A percentile compares a stretch with the other conserved stretches of the same genome.
These are phyloP conservation scores for Pseudocheirus occidentalis DNA, from an alignment of 2,797 vertebrate genomes.

Conservation along the genomic window DNA sequence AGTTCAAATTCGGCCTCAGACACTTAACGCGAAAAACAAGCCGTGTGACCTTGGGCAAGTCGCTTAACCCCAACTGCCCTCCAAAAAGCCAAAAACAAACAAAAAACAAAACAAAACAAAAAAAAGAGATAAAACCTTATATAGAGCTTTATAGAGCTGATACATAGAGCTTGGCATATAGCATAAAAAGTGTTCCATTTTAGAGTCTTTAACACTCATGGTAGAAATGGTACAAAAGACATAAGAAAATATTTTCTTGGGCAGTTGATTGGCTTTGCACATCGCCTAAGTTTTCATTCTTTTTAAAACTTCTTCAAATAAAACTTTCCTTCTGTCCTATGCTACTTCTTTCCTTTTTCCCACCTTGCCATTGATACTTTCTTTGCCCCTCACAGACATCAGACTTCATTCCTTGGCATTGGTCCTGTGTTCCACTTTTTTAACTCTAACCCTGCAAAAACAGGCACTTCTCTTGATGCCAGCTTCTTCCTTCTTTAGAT, in stretches of 20 bases:
- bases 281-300: slow-evolving; percentile 66
- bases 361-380: slow-evolving; percentile 86
- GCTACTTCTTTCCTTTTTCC: slow-evolving; percentile 79
- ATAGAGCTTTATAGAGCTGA: slow-evolving; percentile 64
- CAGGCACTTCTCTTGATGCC: slow-evolving; percentile 90
- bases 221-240: slow-evolving; percentile 63
- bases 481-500: slow-evolving; percentile 83
- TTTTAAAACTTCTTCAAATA: slow-evolving; percentile 66
- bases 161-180: slow-evolving; percentile 11
- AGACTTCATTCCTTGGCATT: slow-evolving; percentile 87
- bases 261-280: slow-evolving; percentile 29
- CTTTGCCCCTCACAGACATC: slow-evolving; percentile 81
- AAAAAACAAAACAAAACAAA: too few species aligned
- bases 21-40: too few species aligned
- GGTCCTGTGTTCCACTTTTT: slow-evolving; percentile 91
- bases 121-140: slow-evolving; percentile 45
- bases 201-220: slow-evolving; percentile 31
- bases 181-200: slow-evolving; percentile 32
- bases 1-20: too few species aligned
- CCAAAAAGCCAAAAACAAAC: too few species aligned
- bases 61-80: too few species aligned
- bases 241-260: slow-evolving; percentile 61
- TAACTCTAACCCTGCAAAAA: slow-evolving; percentile 96
- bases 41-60: too few species aligned
- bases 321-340: slow-evolving; percentile 84